Conservation (phyloP, 1,140 invertebrate species). For the Drosophila pallidifrons region DNA sequence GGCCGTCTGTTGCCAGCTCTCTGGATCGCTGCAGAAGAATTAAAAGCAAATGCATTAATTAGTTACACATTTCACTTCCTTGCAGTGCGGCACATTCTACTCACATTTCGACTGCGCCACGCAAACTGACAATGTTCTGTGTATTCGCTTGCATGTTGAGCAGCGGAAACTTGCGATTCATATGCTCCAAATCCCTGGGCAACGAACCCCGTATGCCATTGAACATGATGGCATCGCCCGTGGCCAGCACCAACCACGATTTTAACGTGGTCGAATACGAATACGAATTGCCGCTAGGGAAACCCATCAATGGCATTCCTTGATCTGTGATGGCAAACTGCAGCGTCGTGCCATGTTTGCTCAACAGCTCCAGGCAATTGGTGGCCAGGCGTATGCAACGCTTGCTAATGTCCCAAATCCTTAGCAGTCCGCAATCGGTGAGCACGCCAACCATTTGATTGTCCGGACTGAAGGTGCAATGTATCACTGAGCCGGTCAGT, state of each 20-base stretch:
- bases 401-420: conserved; percentile 75
- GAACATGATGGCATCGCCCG: conserved; percentile 79
- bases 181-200: conserved; percentile 72
- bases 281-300: conserved; percentile 76
- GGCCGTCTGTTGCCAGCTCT: conserved; percentile 76
- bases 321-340: conserved; percentile 80
- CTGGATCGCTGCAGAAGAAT: conserved; percentile 46
- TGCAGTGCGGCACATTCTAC: conserved; percentile 19
- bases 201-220: conserved; percentile 73
- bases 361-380: conserved; percentile 68
- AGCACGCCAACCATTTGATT: conserved; percentile 74
- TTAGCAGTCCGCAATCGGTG: conserved; percentile 72
- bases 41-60: background rate
- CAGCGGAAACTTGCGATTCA: conserved; percentile 68
- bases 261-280: conserved; percentile 72
- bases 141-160: conserved; percentile 75
- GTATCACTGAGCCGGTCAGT: conserved; percentile 63
- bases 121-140: conserved; percentile 63
- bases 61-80: too few species aligned
- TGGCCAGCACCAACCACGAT: conserved; percentile 79
- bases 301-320: conserved; percentile 75
- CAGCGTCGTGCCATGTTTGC: conserved; percentile 58
- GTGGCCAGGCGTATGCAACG: conserved; percentile 51
- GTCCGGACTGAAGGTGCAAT: conserved; percentile 80
- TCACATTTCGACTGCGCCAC: conserved; percentile 73